These are phyloP conservation scores for Torymus aiolomorphi DNA, from an alignment of 2,888 invertebrate genomes.

Conservation along the genomic window DNA sequence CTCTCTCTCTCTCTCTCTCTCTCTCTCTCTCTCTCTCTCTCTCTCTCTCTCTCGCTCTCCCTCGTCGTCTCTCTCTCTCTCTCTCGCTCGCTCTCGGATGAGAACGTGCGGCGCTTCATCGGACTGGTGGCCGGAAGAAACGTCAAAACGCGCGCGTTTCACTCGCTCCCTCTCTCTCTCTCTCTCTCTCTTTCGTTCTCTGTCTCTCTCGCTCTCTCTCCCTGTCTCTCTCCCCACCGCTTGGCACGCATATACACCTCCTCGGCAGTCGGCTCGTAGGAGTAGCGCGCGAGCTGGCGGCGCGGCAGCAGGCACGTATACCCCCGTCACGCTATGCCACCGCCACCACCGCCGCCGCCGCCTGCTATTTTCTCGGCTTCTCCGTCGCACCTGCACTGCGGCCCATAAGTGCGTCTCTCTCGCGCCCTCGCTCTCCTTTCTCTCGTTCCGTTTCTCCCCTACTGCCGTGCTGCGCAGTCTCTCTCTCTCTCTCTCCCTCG, in stretches of 20 bases:
- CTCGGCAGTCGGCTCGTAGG: not conserved
- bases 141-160: slow-evolving; percentile 62
- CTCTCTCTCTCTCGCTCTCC: no score
- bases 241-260: not conserved
- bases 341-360: slow-evolving; percentile 32
- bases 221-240: not conserved
- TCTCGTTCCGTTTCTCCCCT: slow-evolving; percentile 1
- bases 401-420: not conserved
- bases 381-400: slow-evolving; percentile 23
- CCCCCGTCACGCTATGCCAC: not conserved
- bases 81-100: slow-evolving; percentile 53
- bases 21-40: no score
- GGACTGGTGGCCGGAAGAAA: slow-evolving; percentile 61
- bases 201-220: not conserved
- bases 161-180: slow-evolving; percentile 34
- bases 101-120: slow-evolving; percentile 59
- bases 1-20: no score
- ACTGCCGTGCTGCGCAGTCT: slow-evolving; percentile 6
- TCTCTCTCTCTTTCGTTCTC: no score
- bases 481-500: slow-evolving; percentile 49
- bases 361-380: slow-evolving; percentile 51
- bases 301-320: not conserved
- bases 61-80: no score
- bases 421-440: slow-evolving; percentile 27
- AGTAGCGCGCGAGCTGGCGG: not conserved